Evolutionary conservation across 1,140 invertebrate genomes (phyloP), one percentile per base, ranked within the genome.

Genomic region (Centruroides sculpturatus): DNA sequence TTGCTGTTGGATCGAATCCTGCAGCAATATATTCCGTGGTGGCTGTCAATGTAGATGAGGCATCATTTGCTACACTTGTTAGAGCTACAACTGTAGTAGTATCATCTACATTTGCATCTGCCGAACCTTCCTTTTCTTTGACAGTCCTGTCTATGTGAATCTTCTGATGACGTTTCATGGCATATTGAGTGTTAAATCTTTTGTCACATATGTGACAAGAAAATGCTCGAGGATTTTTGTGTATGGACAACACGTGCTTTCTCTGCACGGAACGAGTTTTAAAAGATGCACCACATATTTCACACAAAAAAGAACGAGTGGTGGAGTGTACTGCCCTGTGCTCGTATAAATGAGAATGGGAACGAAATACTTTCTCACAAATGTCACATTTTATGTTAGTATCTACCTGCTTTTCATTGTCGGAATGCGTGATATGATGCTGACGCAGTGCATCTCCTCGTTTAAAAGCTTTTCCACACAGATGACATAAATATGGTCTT

Each of bases 281-380:
- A 61, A 78, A 78, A 10, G 74, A 70, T 8, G 76, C 72, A 8
- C 76, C 76, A 68, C 76, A 78, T 11, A 76, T 73, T 59, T 78
- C 75, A 66, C 76, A 78, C 13, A 77, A 68, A 62, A 72, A 75
- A 6, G 72, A 69, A 11, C 75, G 69, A n/a, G 69, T 68, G 41
- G 70, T 71, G 7, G 74, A 71, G 62, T 77, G 75, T n/a, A 72
- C 72, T 12, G 72, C 68, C 66, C 51, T 47, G 52, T 71, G 68
- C 56, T 71, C 68, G 5, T 58, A 60, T 9, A 72, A 60, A 58
- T 71, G 69, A 5, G 69, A 74, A 55, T 71, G 69, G 35, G 75
- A 75, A 48, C 75, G 68, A 60, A 75, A 76, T 5, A 62, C 68
- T 61, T 76, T 77, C 10, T 68, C 60, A 66, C 75, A 78, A 9